phyloP scores from a whole-genome alignment of 2,797 vertebrate species.

The Okamejei kenojei region DNA sequence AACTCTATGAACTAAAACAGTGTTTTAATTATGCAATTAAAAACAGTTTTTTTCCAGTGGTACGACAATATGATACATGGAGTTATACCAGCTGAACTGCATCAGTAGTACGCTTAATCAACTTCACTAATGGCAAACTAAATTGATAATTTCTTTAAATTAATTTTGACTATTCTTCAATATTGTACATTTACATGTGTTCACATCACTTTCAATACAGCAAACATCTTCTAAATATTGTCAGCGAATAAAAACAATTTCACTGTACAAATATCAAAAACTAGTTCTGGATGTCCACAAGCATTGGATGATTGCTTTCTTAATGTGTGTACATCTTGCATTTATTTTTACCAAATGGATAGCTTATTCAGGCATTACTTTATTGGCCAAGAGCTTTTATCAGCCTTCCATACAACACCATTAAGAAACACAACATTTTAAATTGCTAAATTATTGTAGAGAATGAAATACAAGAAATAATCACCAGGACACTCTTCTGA shows the following conservation, averaged over 20 bases:
- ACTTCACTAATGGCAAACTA: not conserved
- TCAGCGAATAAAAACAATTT: constrained; percentile 18
- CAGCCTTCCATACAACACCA: not conserved
- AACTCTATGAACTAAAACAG: constrained; percentile 1
- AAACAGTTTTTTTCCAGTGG: not conserved
- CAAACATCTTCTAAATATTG: not conserved
- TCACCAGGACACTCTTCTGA: not conserved
- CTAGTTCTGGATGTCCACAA: not conserved
- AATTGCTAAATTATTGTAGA: not conserved
- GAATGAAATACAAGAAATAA: not conserved
- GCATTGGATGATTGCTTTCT: not conserved
- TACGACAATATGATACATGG: not conserved
- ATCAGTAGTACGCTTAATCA: not conserved
- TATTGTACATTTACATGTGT: not conserved
- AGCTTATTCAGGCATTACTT: not conserved
- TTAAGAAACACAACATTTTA: not conserved
- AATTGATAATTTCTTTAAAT: not conserved
- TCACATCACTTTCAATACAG: not conserved
- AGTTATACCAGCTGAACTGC: not conserved
- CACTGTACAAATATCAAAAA: not conserved
- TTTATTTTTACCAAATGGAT: not conserved
- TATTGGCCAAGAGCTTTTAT: not conserved
- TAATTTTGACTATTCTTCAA: not conserved
- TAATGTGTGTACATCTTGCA: not conserved
- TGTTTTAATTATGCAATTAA: not conserved